phyloP scores from a whole-genome alignment of 2,113 vertebrate species.

The Aplodontia rufa region DNA sequence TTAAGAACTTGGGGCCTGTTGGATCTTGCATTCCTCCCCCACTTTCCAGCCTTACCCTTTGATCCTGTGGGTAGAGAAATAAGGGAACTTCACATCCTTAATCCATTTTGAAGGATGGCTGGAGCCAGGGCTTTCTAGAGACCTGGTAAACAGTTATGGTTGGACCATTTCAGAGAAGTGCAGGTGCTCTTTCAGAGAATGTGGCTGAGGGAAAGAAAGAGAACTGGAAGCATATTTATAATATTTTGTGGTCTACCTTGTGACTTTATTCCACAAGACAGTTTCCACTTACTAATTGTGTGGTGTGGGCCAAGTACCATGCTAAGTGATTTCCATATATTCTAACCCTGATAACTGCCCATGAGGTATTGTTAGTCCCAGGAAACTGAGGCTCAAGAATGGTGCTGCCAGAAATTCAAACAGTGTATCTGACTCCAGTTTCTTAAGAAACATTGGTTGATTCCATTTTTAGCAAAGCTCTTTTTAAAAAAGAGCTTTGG shows the following conservation, averaged over 20 bases:
- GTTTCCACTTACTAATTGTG: not conserved
- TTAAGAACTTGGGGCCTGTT: not conserved
- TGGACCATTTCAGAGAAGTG: not conserved
- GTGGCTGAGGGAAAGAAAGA: not conserved
- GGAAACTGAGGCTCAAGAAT: not conserved
- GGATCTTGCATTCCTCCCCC: not conserved
- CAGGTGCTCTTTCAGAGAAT: not conserved
- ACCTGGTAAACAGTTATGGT: not conserved
- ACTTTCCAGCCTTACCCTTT: not conserved
- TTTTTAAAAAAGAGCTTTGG: not conserved
- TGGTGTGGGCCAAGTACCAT: not conserved
- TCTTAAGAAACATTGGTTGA: not conserved
- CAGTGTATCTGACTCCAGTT: not conserved
- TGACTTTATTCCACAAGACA: not conserved
- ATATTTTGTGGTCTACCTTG: not conserved
- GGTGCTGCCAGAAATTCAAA: not conserved
- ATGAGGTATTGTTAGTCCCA: not conserved
- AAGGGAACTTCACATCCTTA: conserved; percentile 27
- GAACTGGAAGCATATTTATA: not conserved
- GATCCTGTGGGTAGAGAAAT: conserved; percentile 39
- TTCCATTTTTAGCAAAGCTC: not conserved
- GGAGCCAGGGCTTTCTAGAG: not conserved
- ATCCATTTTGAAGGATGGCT: conserved; percentile 5
- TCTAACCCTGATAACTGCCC: not conserved
- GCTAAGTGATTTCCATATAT: not conserved